phyloP scores from a whole-genome alignment of 2,888 invertebrate species.

The Hydrotaea diabolus region DNA sequence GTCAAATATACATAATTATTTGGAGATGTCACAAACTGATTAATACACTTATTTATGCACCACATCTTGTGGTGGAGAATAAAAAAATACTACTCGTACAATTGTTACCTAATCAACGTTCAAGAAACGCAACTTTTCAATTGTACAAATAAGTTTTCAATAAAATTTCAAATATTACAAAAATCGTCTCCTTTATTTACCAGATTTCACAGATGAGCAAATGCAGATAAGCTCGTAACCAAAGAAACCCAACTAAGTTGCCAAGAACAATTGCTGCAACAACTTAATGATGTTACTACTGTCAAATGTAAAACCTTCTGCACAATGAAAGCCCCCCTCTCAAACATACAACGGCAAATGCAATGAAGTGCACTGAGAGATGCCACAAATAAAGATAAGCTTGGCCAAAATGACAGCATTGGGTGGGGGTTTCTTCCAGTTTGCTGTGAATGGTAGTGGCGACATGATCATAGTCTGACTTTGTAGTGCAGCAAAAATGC shows the following conservation, averaged over 20 bases:
- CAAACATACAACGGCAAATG: not conserved
- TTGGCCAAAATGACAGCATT: slow-evolving; percentile 53
- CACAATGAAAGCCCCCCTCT: not conserved
- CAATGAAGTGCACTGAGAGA: slow-evolving; percentile 36
- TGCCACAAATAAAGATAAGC: slow-evolving; percentile 59
- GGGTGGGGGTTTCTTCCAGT: not conserved
- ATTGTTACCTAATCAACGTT: no score
- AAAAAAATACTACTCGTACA: no score
- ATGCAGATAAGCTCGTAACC: not conserved
- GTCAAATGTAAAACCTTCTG: slow-evolving; percentile 54
- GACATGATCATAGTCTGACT: slow-evolving; percentile 51
- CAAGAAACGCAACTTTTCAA: no score
- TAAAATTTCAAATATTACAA: no score
- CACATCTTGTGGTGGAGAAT: no score
- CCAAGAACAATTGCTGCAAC: slow-evolving; percentile 43
- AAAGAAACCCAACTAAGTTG: slow-evolving; percentile 40
- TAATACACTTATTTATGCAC: no score
- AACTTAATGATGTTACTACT: slow-evolving; percentile 64
- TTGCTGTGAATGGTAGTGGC: slow-evolving; percentile 11
- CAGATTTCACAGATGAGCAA: not conserved
- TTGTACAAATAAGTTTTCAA: no score
- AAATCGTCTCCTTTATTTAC: no score
- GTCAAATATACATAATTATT: no score
- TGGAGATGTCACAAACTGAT: no score
- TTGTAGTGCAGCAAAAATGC: slow-evolving; percentile 5